Percentiles rank a stretch among this genome's conserved stretches.
Conservation (phyloP, 2,113 vertebrate species). For the Microtus oregoni region DNA sequence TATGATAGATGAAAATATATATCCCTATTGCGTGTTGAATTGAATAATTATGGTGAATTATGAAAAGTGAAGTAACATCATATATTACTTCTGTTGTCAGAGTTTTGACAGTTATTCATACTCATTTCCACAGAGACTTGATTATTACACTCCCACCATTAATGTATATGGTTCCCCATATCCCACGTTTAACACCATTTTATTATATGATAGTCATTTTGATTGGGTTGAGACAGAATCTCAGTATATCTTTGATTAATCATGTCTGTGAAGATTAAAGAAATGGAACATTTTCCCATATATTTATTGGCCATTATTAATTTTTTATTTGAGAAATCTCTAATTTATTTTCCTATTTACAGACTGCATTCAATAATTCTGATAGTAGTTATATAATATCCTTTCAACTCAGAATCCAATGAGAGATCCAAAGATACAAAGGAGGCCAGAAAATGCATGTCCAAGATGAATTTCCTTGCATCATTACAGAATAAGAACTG, state of each 20-base stretch:
- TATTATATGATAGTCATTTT: not conserved
- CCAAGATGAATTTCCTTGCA: not conserved
- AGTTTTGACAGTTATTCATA: not conserved
- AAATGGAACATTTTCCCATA: no score
- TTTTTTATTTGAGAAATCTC: not conserved
- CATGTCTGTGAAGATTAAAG: not conserved
- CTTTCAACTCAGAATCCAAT: not conserved
- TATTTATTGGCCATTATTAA: not conserved
- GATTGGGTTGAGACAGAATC: not conserved
- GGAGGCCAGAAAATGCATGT: not conserved
- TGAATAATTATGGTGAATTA: not conserved
- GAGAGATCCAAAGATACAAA: not conserved
- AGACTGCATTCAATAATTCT: not conserved
- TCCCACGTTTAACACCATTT: not conserved
- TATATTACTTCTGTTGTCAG: not conserved
- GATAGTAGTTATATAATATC: not conserved
- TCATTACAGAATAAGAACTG: not conserved
- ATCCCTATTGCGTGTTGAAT: not conserved
- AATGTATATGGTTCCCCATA: not conserved
- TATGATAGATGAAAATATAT: no score
- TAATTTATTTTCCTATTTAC: not conserved
- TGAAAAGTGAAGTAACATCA: not conserved
- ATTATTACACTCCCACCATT: not conserved
- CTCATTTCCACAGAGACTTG: not conserved
- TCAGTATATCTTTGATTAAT: not conserved